phyloP scores from a whole-genome alignment of 2,113 vertebrate genomes.

The Genyomyrus donnyi region DNA sequence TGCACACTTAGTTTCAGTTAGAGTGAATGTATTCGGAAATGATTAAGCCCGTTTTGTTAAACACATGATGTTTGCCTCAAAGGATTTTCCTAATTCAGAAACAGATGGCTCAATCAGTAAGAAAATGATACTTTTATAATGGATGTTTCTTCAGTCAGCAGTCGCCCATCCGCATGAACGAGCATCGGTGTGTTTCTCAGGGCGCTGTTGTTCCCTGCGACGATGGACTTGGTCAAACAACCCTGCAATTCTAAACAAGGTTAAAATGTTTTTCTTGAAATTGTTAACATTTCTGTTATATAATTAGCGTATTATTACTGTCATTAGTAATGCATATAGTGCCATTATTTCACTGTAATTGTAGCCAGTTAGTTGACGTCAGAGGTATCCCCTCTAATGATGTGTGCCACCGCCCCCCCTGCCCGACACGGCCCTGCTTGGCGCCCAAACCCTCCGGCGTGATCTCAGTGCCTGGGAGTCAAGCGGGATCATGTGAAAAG shows the following conservation, averaged over 20 bases:
- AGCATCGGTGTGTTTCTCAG: not conserved
- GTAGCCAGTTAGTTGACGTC: not conserved
- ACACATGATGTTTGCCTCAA: not conserved
- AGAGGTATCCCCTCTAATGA: not conserved
- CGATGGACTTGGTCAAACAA: not conserved
- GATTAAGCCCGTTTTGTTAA: not conserved
- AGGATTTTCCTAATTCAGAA: not conserved
- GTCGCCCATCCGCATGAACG: not conserved
- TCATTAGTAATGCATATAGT: not conserved
- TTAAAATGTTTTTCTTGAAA: not conserved
- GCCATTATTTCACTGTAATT: not conserved
- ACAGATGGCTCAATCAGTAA: not conserved
- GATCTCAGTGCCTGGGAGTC: conserved; percentile 45
- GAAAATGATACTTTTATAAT: not conserved
- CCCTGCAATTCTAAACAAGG: not conserved
- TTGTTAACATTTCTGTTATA: not conserved
- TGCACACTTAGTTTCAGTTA: not conserved
- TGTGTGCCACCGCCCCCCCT: not conserved
- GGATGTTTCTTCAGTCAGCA: not conserved
- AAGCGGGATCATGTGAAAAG: conserved; percentile 57
- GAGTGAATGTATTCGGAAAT: not conserved
- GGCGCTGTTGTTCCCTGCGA: not conserved
- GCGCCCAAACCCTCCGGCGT: conserved; percentile 46
- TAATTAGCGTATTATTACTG: not conserved
- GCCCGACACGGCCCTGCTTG: not conserved